Evolutionary conservation across 2,888 invertebrate genomes (phyloP).

Genomic region (Sympetrum striolatum): DNA sequence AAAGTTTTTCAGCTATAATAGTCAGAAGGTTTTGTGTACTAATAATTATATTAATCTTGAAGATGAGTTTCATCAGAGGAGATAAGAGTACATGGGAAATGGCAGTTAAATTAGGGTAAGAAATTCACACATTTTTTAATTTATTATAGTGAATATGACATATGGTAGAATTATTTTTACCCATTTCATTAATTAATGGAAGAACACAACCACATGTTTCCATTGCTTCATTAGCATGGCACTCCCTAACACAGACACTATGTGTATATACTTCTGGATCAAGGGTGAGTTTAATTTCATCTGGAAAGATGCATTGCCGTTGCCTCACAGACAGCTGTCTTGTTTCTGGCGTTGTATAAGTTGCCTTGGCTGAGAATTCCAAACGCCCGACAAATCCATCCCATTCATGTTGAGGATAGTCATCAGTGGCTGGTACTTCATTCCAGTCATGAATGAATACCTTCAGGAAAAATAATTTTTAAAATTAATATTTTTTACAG

Average conservation of each 20-base stretch:
- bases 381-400: conserved; percentile 67
- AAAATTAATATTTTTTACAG: no score
- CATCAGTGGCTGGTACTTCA: conserved; percentile 73
- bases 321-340: conserved; percentile 72
- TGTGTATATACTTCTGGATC: conserved; percentile 70
- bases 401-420: conserved; percentile 75
- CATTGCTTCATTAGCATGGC: conserved; percentile 71
- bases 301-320: conserved; percentile 74
- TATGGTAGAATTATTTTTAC: conserved; percentile 56
- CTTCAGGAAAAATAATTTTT: conserved; percentile 55
- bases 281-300: conserved; percentile 70
- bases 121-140: no score
- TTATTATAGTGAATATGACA: not conserved
- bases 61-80: no score
- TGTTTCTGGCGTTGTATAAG: conserved; percentile 78
- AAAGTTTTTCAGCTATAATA: no score
- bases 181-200: conserved; percentile 70
- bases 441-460: conserved; percentile 73
- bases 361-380: conserved; percentile 75
- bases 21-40: no score
- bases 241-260: conserved; percentile 76
- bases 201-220: conserved; percentile 74
- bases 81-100: no score
- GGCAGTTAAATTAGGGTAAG: no score
- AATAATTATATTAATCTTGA: no score